Evolutionary conservation across 2,797 vertebrate genomes (phyloP), one percentile per base, ranked within the genome.

Genomic region (Coendou prehensilis): DNA sequence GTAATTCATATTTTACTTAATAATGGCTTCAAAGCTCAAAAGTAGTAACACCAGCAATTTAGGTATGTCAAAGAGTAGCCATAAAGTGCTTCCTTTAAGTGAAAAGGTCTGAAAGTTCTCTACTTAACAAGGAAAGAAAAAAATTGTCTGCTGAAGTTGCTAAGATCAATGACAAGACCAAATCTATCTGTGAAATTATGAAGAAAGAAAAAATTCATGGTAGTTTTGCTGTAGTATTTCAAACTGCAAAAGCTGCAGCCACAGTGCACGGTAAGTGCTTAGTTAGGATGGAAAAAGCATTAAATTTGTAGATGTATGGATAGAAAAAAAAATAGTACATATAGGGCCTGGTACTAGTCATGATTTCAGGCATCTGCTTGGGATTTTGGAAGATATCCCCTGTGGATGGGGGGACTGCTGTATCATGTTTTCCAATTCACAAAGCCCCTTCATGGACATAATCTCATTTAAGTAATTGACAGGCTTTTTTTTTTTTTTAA

Each of bases 161-260:
- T 61, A 80, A 81, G 56, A 80, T 73, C 18, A 69, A 73, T 79
- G 75, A 47, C 69, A 78, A 80, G 73, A 41, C 69, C 82, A 86
- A 86, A 79, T 45, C 85, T 86, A 71, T 71, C 59, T 91, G 63
- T 73, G 83, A 87, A 91, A 73, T 56, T 73, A 56, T 50, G 57
- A 87, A 80, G 82, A 80, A 91, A 9, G 33, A 79, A 6, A 8
- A 78, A 54, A 85, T 50, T n/a, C 10, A 75, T 50, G 75, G 26
- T 45, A 64, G 56, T 81, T 71, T 81, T 64, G 47, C 56, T 17
- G 22, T 56, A 28, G 0, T 8, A 37, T 54, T 18, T 87, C n/a
- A 56, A 56, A 47, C 28, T 87, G 64, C 76, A 87, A n/a, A 85
- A 81, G 64, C 45, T 56, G 71, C 33, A 87, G 64, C 83, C 54